Evolutionary conservation across 2,113 vertebrate genomes (phyloP).

Genomic region (Cyphomyrus discorhynchus): DNA sequence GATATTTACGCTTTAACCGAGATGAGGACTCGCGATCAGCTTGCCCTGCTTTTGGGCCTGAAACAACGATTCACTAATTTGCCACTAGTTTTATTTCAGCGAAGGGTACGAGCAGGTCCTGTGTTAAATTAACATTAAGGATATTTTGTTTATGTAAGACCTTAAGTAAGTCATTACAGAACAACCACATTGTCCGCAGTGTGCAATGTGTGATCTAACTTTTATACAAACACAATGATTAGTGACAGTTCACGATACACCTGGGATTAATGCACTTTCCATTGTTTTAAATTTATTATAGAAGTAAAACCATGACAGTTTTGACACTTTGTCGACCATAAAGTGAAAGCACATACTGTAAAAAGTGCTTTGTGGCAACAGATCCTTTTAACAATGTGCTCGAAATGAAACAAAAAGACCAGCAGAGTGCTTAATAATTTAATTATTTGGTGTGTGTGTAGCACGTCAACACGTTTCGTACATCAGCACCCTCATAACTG

Average conservation of each 20-base stretch:
- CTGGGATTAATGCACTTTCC: background rate
- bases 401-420: background rate
- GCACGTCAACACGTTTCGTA: background rate
- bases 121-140: background rate
- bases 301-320: background rate
- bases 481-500: background rate
- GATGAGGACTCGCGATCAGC: background rate
- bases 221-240: background rate
- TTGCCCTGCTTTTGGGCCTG: background rate
- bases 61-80: background rate
- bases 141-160: background rate
- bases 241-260: background rate
- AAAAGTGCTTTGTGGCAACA: background rate
- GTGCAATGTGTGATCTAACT: background rate
- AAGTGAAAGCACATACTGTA: background rate
- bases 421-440: background rate
- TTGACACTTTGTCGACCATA: background rate
- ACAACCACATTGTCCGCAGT: background rate
- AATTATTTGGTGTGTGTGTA: background rate
- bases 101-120: background rate
- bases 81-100: background rate
- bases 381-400: background rate
- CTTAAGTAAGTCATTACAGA: background rate
- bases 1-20: background rate
- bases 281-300: background rate